Evolutionary conservation across 1,140 invertebrate genomes (phyloP).

Genomic region (Drosophila takahashii): DNA sequence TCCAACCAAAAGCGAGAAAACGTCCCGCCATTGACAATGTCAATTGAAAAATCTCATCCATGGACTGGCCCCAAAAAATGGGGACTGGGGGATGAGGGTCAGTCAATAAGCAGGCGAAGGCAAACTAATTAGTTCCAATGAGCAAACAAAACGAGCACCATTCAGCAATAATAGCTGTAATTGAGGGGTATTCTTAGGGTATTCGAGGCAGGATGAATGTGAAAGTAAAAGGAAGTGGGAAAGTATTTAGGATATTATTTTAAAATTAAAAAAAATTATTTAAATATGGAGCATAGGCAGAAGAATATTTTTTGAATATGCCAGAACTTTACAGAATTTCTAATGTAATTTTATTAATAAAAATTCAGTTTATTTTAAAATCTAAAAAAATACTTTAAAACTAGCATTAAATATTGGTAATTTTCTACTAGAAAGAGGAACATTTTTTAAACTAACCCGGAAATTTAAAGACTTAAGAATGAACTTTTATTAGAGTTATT

Average conservation of each 20-base stretch:
- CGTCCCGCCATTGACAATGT: slow-evolving; percentile 56
- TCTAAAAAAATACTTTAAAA: too few relatives aligned
- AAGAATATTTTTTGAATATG: too few relatives aligned
- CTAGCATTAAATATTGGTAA: too few relatives aligned
- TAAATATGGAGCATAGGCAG: too few relatives aligned
- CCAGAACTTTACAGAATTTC: too few relatives aligned
- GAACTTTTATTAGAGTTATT: too few relatives aligned
- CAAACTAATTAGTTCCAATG: slow-evolving; percentile 82
- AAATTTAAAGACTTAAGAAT: too few relatives aligned
- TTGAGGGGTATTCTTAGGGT: slow-evolving; percentile 9
- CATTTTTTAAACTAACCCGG: too few relatives aligned
- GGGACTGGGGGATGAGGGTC: slow-evolving; percentile 1
- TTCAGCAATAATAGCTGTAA: slow-evolving; percentile 40
- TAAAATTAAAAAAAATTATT: neutral
- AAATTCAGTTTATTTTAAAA: too few relatives aligned
- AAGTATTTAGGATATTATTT: neutral
- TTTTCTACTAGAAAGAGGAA: too few relatives aligned
- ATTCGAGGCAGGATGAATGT: neutral
- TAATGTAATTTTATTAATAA: too few relatives aligned
- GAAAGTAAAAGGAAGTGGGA: neutral
- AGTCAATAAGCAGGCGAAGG: slow-evolving; percentile 72
- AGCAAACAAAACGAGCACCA: slow-evolving; percentile 64
- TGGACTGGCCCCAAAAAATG: slow-evolving; percentile 6
- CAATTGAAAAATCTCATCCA: slow-evolving; percentile 73
- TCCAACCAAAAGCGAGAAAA: neutral